Conservation (phyloP, 2,888 invertebrate species). For the Himalopsyche anomala region DNA sequence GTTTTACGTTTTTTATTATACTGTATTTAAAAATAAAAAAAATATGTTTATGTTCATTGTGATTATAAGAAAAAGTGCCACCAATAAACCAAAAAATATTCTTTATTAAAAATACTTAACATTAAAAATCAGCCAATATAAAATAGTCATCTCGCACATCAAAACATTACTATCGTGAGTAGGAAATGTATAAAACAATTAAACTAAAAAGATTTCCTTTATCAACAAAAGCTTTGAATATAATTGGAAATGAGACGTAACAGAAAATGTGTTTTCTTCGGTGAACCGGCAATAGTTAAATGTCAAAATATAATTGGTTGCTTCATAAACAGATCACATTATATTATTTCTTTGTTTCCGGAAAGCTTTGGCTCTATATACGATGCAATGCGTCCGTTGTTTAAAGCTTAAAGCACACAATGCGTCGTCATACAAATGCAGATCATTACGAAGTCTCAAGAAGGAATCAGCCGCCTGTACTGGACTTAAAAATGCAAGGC, state of each 20-base stretch:
- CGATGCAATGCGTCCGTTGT: conserved; percentile 42
- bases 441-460: background rate
- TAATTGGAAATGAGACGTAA: conserved; percentile 38
- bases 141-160: no score
- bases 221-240: conserved; percentile 35
- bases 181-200: background rate
- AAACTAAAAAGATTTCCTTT: conserved; percentile 11
- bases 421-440: background rate
- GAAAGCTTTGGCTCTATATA: conserved; percentile 39
- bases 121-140: no score
- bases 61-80: no score
- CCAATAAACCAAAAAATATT: no score
- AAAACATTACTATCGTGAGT: no score
- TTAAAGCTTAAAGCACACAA: conserved; percentile 6
- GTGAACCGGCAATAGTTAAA: conserved; percentile 49
- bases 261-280: conserved; percentile 43
- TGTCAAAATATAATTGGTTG: conserved; percentile 61
- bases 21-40: no score
- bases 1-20: no score
- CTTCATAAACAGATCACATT: conserved; percentile 64
- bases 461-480: no score
- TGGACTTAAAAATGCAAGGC: no score
- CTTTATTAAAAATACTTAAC: no score
- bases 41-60: no score
- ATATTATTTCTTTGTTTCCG: conserved; percentile 63